Conservation (phyloP, 2,888 invertebrate species). For the Xanthostigma xanthostigma region DNA sequence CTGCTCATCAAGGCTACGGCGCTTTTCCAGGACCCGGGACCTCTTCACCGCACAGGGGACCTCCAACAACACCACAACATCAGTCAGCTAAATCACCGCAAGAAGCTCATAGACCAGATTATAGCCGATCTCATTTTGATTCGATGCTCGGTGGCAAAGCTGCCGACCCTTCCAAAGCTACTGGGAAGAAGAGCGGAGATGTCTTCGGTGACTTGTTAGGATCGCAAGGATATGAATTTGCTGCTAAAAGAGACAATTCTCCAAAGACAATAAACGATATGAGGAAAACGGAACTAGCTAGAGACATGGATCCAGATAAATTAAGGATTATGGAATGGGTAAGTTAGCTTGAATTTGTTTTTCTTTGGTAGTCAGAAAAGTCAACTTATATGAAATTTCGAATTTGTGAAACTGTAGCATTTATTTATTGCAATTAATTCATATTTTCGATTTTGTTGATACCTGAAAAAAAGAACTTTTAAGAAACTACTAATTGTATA, state of each 20-base stretch:
- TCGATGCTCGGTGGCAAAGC: conserved; percentile 22
- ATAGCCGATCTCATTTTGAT: conserved; percentile 60
- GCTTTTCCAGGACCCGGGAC: conserved; percentile 13
- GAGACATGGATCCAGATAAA: conserved; percentile 85
- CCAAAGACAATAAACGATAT: conserved; percentile 86
- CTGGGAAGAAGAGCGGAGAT: conserved; percentile 42
- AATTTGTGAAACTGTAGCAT: not conserved
- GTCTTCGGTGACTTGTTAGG: conserved; percentile 86
- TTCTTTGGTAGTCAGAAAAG: not conserved
- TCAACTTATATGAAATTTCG: not conserved
- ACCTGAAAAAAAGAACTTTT: too few relatives aligned
- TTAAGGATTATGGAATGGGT: conserved; percentile 73
- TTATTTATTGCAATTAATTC: not conserved
- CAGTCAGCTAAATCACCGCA: conserved; percentile 21
- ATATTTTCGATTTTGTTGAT: not conserved
- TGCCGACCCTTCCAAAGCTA: conserved; percentile 21
- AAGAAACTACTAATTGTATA: not conserved
- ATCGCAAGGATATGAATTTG: conserved; percentile 75
- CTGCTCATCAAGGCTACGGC: conserved; percentile 21
- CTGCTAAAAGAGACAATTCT: conserved; percentile 53
- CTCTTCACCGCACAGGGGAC: conserved; percentile 16
- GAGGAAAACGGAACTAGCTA: conserved; percentile 73
- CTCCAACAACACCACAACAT: conserved; percentile 25
- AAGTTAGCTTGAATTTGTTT: conserved; percentile 13
- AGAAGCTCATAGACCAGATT: conserved; percentile 30